phyloP scores from a whole-genome alignment of 2,113 vertebrate species.

The Panthera uncia region DNA sequence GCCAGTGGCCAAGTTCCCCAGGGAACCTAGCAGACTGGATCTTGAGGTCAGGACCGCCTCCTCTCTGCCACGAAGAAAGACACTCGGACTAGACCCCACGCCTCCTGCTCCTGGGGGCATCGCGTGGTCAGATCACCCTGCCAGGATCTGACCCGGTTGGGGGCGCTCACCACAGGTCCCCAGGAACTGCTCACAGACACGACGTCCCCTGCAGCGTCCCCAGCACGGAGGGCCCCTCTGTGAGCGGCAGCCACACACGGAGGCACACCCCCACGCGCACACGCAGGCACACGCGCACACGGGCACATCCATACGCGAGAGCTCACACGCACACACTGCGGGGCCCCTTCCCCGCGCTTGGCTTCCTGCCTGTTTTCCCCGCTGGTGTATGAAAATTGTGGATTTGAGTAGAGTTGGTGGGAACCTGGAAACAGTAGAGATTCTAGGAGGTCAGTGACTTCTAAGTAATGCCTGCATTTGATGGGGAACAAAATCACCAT shows the following conservation, averaged over 20 bases:
- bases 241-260: not conserved
- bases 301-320: not conserved
- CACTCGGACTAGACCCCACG: not conserved
- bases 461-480: not conserved
- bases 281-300: too few species aligned
- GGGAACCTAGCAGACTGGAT: not conserved
- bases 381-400: not conserved
- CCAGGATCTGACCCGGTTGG: not conserved
- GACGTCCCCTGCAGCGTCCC: not conserved
- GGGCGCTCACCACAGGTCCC: not conserved
- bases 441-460: not conserved
- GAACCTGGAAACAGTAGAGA: not conserved
- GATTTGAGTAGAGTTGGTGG: not conserved
- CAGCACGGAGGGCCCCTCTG: not conserved
- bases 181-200: not conserved
- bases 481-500: not conserved
- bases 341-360: not conserved
- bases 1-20: not conserved
- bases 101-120: not conserved
- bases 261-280: too few species aligned
- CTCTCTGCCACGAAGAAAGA: not conserved
- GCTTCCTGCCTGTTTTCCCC: not conserved
- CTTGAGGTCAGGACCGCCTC: not conserved
- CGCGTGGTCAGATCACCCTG: not conserved
- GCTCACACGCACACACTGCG: accelerated